These are phyloP conservation scores for Florisuga fusca DNA, from an alignment of 2,797 vertebrate species.

Conservation along the genomic window DNA sequence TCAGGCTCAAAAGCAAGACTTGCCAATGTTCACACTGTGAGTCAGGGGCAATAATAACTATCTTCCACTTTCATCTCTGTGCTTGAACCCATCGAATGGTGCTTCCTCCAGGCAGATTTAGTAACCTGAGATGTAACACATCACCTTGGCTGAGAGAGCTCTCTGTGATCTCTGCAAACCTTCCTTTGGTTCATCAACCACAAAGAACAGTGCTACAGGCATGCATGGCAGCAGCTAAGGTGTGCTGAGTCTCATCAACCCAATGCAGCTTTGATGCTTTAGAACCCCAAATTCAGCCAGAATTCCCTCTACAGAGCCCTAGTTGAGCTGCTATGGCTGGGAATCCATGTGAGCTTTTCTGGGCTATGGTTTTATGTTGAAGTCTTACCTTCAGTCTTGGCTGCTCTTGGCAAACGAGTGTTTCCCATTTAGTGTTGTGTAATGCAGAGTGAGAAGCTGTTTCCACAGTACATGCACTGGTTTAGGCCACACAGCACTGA, in stretches of 20 bases:
- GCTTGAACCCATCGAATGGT: not conserved
- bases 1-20: not conserved
- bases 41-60: not conserved
- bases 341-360: not conserved
- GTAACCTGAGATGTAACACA: not conserved
- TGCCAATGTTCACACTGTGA: not conserved
- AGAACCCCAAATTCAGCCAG: not conserved
- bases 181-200: not conserved
- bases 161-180: slow-evolving; percentile 6
- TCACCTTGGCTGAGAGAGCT: not conserved
- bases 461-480: not conserved
- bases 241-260: not conserved
- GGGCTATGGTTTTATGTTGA: not conserved
- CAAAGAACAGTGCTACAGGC: not conserved
- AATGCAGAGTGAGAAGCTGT: not conserved
- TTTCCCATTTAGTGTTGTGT: not conserved
- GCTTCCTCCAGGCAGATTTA: slow-evolving; percentile 31
- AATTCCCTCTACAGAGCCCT: not conserved
- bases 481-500: fast-evolving
- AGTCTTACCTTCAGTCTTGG: not conserved
- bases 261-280: not conserved
- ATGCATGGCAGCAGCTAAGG: not conserved
- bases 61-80: slow-evolving; percentile 34
- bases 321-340: not conserved
- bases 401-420: not conserved